Evolutionary conservation across 2,113 vertebrate genomes (phyloP).

Genomic region (Agelaius tricolor): DNA sequence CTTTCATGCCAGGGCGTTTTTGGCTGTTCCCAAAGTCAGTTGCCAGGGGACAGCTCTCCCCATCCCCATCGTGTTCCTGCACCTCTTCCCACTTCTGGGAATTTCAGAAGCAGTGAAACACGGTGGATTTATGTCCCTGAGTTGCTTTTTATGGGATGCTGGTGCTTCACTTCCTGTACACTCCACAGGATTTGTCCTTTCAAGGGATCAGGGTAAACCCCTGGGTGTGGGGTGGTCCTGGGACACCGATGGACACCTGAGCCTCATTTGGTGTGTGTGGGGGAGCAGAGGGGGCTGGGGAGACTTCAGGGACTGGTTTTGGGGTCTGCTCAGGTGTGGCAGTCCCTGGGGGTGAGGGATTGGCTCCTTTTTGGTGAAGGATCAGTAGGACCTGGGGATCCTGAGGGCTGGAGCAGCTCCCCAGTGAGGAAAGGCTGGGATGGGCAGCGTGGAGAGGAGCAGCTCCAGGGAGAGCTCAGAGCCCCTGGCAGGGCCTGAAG

Average conservation of each 20-base stretch:
- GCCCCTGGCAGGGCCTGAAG: accelerated
- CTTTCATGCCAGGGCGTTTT: background rate
- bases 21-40: background rate
- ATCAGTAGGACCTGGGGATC: background rate
- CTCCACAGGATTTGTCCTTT: accelerated
- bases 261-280: accelerated
- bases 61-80: accelerated
- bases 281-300: background rate
- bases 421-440: background rate
- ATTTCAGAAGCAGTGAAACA: background rate
- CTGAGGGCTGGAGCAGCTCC: background rate
- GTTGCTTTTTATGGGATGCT: background rate
- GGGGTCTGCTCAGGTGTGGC: background rate
- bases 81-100: background rate
- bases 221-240: background rate
- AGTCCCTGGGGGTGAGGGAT: accelerated
- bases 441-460: accelerated
- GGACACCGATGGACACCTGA: accelerated
- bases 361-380: background rate
- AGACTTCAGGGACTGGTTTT: background rate
- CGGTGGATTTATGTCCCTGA: accelerated
- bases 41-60: background rate
- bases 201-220: background rate
- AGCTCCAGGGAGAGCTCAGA: background rate
- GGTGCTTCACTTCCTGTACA: accelerated